Base-by-base conservation (phyloP, 2,888 invertebrate species). In the Caenorhabditis plicata region DNA sequence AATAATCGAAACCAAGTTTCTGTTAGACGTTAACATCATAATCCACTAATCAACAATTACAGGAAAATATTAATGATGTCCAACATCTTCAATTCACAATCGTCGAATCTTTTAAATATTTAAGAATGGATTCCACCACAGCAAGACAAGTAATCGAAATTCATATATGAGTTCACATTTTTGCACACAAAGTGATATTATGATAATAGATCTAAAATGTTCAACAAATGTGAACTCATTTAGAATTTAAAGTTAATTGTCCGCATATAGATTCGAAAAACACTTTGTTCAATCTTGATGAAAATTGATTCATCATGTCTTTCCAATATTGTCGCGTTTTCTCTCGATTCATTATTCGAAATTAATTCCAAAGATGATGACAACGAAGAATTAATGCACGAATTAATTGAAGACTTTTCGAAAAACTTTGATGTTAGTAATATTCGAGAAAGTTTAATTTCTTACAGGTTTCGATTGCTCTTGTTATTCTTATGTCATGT, bases 81-180 rank as follows among this genome's bases (percentile, higher is more conserved):
- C 27, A 40, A 1, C 19, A 26, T 5, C 49, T 49, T 17, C 58
- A 58, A 31, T 9, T 41, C 1, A 29, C 47, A 19, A 53, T 53
- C 35, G 19, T 58, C 11, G 58, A 58, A 45, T 53, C 58, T 11
- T 33, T 58, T 2, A 43, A 45, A 17, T 38, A 53, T 2, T 20
- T 58, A 3, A 48, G 58, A 17, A 58, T 58, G 52, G 52, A 58
- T 5, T 15, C 15, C 4, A 9, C 15, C 2, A 22, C 26, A 1
- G 45, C 27, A 1, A 29, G 41, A n/a, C 17, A 40, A 42, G n/a
- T n/a, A n/a, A n/a, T n/a, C n/a, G n/a, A n/a, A n/a, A n/a, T n/a
- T n/a, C n/a, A n/a, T n/a, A n/a, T n/a, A n/a, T n/a, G n/a, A n/a
- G n/a, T n/a, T n/a, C n/a, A n/a, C n/a, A n/a, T n/a, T n/a, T n/a